These are phyloP conservation scores for Chorisops tibialis DNA, from an alignment of 2,888 invertebrate genomes.

Conservation along the genomic window DNA sequence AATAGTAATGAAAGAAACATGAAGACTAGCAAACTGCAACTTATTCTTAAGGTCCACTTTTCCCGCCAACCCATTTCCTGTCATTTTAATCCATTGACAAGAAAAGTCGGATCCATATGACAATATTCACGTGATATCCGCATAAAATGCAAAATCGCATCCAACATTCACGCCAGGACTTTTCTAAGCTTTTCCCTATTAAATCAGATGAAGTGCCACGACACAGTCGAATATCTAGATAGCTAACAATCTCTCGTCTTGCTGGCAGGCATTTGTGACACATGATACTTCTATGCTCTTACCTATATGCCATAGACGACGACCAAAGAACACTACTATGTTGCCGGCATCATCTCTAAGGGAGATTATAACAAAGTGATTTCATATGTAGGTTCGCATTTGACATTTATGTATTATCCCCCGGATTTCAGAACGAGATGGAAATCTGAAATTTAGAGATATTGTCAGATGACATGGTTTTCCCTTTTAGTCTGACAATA, in stretches of 20 bases:
- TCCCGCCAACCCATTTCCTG: background rate
- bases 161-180: background rate
- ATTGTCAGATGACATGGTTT: conserved; percentile 36
- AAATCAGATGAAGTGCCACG: conserved; percentile 16
- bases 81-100: conserved; percentile 24
- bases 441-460: conserved; percentile 33
- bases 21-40: no score
- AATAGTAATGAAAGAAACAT: no score
- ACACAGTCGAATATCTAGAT: conserved; percentile 23
- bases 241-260: conserved; percentile 22
- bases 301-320: background rate
- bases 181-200: background rate
- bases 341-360: conserved; percentile 20
- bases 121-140: conserved; percentile 21
- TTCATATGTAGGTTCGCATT: conserved; percentile 35
- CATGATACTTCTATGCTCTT: background rate
- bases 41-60: no score
- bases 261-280: conserved; percentile 15
- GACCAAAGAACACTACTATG: conserved; percentile 14
- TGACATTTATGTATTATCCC: conserved; percentile 31
- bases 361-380: conserved; percentile 37
- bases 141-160: conserved; percentile 27
- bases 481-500: conserved; percentile 30
- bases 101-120: conserved; percentile 25
- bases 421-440: conserved; percentile 20